phyloP scores from a whole-genome alignment of 1,140 invertebrate genomes.

The Zeugodacus cucurbitae region DNA sequence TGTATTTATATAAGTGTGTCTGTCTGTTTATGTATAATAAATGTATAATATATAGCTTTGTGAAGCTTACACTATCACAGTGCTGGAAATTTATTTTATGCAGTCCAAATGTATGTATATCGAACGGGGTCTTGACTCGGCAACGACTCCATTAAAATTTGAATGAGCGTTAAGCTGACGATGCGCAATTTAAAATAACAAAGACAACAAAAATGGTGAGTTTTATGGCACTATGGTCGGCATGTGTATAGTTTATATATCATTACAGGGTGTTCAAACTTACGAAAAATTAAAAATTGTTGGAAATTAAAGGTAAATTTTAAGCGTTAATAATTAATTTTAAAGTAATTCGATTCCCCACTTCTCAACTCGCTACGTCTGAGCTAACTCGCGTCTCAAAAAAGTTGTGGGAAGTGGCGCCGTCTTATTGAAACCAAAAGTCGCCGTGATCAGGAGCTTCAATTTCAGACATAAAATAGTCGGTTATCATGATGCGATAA shows the following conservation, averaged over 20 bases:
- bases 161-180: background rate
- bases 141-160: background rate
- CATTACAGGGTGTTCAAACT: background rate
- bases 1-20: background rate
- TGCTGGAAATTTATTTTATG: background rate
- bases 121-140: background rate
- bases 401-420: too few relatives aligned
- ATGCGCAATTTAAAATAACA: background rate
- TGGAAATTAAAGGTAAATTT: too few relatives aligned
- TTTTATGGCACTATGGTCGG: background rate
- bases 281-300: too few relatives aligned
- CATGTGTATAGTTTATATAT: background rate
- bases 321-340: too few relatives aligned
- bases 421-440: too few relatives aligned
- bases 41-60: background rate
- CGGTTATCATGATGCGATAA: too few relatives aligned
- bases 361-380: too few relatives aligned
- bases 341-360: too few relatives aligned
- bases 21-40: background rate
- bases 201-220: background rate
- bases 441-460: too few relatives aligned
- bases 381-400: too few relatives aligned
- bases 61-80: too few relatives aligned
- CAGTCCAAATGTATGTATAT: background rate
- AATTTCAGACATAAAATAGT: too few relatives aligned